Evolutionary conservation across 2,113 vertebrate genomes (phyloP).

Genomic region (Ptilorrhoa leucosticta): DNA sequence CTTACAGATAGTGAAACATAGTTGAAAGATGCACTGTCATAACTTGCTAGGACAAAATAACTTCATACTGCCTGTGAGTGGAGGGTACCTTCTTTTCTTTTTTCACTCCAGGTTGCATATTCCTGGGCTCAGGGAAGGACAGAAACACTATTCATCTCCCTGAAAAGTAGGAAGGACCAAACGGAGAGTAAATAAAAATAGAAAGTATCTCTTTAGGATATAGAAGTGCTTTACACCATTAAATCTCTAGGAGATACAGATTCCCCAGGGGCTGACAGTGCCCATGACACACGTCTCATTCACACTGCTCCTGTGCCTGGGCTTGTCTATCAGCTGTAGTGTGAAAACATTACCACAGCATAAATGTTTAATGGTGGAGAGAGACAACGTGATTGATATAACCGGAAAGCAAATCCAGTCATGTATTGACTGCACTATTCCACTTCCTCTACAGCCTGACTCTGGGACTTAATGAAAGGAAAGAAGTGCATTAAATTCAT

Average conservation of each 20-base stretch:
- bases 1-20: background rate
- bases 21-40: background rate
- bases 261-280: background rate
- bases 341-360: constrained; percentile 1
- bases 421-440: background rate
- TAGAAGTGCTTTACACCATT: background rate
- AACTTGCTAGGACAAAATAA: background rate
- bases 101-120: background rate
- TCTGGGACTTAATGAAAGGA: constrained; percentile 53
- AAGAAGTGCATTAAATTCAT: constrained; percentile 60
- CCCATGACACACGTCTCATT: background rate
- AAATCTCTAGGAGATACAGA: background rate
- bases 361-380: constrained; percentile 35
- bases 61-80: background rate
- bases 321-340: background rate
- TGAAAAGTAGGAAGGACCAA: background rate
- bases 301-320: background rate
- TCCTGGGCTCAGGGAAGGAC: background rate
- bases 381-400: constrained; percentile 22
- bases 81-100: background rate
- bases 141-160: background rate
- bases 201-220: background rate
- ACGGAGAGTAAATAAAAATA: background rate
- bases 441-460: background rate
- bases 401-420: constrained; percentile 42